Evolutionary conservation across 2,113 vertebrate genomes (phyloP).

Genomic region (Melanostigma gelatinosum): DNA sequence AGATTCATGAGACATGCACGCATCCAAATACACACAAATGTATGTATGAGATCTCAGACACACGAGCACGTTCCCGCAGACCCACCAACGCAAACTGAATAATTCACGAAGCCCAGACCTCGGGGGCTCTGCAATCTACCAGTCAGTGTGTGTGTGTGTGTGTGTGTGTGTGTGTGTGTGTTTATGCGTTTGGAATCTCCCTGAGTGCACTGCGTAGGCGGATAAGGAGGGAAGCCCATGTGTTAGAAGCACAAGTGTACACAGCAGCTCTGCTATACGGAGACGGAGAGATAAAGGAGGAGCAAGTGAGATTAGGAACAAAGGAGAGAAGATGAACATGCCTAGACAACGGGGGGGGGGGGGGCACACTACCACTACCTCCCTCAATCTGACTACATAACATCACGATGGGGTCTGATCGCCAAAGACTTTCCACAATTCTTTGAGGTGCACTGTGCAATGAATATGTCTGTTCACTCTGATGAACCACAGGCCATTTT

Average conservation of each 20-base stretch:
- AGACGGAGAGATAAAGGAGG: constrained; percentile 18
- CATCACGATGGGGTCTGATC: too few species aligned
- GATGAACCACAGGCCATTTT: neutral
- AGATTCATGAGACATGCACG: neutral
- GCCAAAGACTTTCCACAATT: too few species aligned
- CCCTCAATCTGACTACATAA: too few species aligned
- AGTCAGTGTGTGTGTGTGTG: constrained; percentile 23
- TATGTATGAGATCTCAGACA: constrained; percentile 27
- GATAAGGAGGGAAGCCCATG: constrained; percentile 71
- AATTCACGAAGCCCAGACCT: constrained; percentile 74
- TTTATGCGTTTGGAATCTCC: constrained; percentile 72
- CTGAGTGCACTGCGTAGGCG: constrained; percentile 59
- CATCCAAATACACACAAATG: constrained; percentile 17
- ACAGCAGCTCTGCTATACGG: constrained; percentile 38
- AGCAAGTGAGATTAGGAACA: neutral
- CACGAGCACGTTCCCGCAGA: constrained; percentile 44
- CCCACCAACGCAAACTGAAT: constrained; percentile 72
- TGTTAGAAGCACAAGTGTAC: constrained; percentile 55
- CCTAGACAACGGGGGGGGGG: too few species aligned
- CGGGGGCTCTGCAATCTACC: constrained; percentile 57
- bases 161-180: constrained; percentile 4
- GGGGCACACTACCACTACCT: too few species aligned
- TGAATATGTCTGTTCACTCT: too few species aligned
- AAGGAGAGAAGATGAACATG: constrained; percentile 1
- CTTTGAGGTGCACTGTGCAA: neutral